Evolutionary conservation across 2,888 invertebrate species (phyloP).

Genomic region (Thysanoteuthis rhombus): DNA sequence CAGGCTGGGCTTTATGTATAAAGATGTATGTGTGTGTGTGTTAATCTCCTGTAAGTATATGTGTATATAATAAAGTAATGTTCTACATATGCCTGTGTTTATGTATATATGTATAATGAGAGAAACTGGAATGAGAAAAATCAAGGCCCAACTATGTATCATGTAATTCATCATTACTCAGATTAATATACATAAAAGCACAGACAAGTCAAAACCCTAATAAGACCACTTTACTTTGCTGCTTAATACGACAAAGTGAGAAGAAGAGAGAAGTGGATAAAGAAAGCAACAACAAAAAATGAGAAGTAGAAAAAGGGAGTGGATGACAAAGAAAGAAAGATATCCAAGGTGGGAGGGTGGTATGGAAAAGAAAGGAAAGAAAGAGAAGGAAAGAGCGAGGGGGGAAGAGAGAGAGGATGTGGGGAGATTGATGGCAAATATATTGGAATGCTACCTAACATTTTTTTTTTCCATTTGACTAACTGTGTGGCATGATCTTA

Average conservation of each 20-base stretch:
- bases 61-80: not conserved
- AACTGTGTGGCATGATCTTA: not conserved
- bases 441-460: conserved; percentile 12
- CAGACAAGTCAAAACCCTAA: not conserved
- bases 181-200: not conserved
- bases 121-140: not conserved
- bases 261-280: not conserved
- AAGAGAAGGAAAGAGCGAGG: not conserved
- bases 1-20: not conserved
- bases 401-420: not conserved
- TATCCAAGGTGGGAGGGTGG: not conserved
- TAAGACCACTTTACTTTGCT: not conserved
- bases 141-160: not conserved
- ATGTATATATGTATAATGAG: not conserved
- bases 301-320: not conserved
- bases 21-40: not conserved
- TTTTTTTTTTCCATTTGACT: conserved; percentile 12
- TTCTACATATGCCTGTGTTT: not conserved
- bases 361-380: not conserved
- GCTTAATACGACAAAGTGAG: conserved; percentile 12
- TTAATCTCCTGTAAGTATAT: not conserved
- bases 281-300: not conserved
- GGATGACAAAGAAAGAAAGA: not conserved
- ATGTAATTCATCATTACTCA: not conserved
- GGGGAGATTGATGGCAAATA: not conserved